phyloP scores from a whole-genome alignment of 2,797 vertebrate species.

The Mionectes olivaceus region DNA sequence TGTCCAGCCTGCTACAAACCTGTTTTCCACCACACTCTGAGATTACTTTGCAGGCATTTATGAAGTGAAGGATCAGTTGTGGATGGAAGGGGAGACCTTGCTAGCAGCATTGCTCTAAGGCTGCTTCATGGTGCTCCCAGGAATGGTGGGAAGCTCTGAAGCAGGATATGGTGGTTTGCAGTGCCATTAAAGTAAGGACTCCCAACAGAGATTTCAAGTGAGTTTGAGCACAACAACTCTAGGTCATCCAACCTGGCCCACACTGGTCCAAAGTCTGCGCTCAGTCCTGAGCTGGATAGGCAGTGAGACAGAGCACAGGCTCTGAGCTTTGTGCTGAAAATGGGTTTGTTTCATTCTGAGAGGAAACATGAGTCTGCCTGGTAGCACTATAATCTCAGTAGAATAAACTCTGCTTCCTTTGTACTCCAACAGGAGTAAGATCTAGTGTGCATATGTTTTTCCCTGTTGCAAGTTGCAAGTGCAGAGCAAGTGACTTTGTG shows the following conservation, averaged over 20 bases:
- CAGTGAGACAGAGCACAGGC: background rate
- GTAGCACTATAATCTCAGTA: background rate
- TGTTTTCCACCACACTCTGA: background rate
- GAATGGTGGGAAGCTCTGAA: background rate
- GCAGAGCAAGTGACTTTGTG: background rate
- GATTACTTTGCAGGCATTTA: background rate
- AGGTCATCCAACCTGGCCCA: background rate
- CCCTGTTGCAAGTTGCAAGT: background rate
- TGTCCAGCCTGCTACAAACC: background rate
- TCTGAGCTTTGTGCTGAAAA: background rate
- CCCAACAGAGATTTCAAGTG: background rate
- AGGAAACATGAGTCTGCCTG: background rate
- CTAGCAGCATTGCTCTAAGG: accelerated
- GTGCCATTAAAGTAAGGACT: background rate
- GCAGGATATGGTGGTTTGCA: background rate
- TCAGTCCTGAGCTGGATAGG: background rate
- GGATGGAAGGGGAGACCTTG: background rate
- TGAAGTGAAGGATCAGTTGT: background rate
- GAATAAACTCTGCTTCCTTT: background rate
- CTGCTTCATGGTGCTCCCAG: background rate
- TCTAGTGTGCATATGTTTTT: background rate
- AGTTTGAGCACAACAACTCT: background rate
- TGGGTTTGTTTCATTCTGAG: background rate
- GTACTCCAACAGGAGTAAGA: background rate
- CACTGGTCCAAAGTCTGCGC: background rate